Conservation (phyloP, 2,113 vertebrate genomes). For the Rhinolophus ferrumequinum region DNA sequence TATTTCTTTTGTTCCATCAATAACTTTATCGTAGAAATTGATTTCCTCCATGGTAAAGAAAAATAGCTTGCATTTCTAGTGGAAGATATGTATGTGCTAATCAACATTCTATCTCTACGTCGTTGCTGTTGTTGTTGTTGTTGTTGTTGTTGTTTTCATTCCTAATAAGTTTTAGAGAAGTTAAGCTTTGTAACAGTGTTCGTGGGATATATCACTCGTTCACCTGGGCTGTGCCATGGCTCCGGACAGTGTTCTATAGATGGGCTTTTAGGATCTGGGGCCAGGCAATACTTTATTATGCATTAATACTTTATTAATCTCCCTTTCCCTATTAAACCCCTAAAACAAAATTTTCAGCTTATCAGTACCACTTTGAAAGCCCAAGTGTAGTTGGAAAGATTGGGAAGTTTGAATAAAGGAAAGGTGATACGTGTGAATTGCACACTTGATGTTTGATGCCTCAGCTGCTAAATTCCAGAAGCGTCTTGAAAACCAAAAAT, state of each 20-base stretch:
- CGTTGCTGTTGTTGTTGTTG: background rate
- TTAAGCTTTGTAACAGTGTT: background rate
- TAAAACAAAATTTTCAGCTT: constrained; percentile 63
- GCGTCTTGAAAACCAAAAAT: background rate
- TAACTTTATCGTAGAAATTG: constrained; percentile 42
- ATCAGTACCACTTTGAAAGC: constrained; percentile 60
- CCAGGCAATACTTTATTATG: background rate
- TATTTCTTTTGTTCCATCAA: constrained; percentile 14
- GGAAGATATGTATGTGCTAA: background rate
- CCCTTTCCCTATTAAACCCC: constrained; percentile 3
- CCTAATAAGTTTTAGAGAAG: background rate
- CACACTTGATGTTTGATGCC: background rate
- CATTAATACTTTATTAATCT: constrained; percentile 36
- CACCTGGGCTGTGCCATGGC: background rate
- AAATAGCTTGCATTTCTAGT: background rate
- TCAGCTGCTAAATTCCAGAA: background rate
- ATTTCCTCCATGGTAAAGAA: constrained; percentile 26
- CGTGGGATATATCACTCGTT: background rate
- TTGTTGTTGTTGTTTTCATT: background rate
- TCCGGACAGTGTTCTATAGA: accelerated
- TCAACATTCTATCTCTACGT: background rate
- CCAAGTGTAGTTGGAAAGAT: constrained; percentile 17
- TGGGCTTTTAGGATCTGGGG: too few relatives aligned
- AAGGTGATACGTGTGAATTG: background rate
- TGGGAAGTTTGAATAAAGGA: constrained; percentile 54